Conservation (phyloP, 1,140 invertebrate genomes). For the Diabrotica undecimpunctata region DNA sequence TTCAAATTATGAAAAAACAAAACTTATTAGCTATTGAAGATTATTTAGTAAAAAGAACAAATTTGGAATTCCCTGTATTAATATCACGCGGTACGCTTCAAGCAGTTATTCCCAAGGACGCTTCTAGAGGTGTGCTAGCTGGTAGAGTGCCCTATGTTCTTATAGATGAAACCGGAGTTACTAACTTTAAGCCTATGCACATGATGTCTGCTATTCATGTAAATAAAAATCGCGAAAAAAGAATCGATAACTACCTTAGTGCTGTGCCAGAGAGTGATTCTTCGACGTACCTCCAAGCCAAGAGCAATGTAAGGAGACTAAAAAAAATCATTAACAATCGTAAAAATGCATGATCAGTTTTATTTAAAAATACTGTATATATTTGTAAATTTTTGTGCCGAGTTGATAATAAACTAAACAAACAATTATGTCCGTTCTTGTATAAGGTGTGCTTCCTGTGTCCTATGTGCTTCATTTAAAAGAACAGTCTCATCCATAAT, state of each 20-base stretch:
- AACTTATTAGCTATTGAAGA: conserved; percentile 74
- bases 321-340: conserved; percentile 34
- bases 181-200: conserved; percentile 71
- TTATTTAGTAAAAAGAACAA: conserved; percentile 60
- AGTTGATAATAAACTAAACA: neutral
- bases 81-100: conserved; percentile 74
- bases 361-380: conserved; percentile 8
- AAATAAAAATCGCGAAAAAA: conserved; percentile 50
- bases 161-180: conserved; percentile 71
- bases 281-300: conserved; percentile 32
- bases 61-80: conserved; percentile 59
- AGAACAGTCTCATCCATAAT: conserved; percentile 1
- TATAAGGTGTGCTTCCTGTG: conserved; percentile 6
- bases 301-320: conserved; percentile 37
- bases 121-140: conserved; percentile 66
- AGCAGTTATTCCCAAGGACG: conserved; percentile 71
- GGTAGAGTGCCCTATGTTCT: conserved; percentile 73
- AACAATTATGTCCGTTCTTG: neutral
- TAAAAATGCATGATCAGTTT: conserved; percentile 35
- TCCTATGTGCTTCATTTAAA: conserved; percentile 4
- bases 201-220: conserved; percentile 67
- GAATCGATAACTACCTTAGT: conserved; percentile 54
- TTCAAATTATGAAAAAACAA: conserved; percentile 59
- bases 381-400: conserved; percentile 8
- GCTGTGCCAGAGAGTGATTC: conserved; percentile 29